Evolutionary conservation across 2,113 vertebrate species (phyloP), one percentile per base, ranked within the genome.

Genomic region (Scatophagus argus): DNA sequence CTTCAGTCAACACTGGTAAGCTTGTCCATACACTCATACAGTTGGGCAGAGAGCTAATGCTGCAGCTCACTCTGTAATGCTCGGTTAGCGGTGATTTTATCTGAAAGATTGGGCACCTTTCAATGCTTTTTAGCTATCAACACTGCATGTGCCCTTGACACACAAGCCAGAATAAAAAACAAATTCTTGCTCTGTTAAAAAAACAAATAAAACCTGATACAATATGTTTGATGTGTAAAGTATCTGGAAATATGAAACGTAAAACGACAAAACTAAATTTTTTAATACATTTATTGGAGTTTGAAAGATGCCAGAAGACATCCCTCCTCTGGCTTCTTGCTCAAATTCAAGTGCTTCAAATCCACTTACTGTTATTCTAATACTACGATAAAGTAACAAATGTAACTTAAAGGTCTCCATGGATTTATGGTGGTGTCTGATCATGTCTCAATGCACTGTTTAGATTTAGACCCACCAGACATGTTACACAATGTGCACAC

Each of bases 51-150:
- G 39, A 75, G 17, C 54, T 67, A 13, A 66, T 14, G 43, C 32
- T 11, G 29, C 44, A 29, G 17, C 21, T 56, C 67, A 6, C 34
- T 69, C 66, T 44, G 12, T n/a, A 36, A 23, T 13, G 39, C 27
- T 76, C 29, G 17, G 54, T 74, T 47, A 69, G 27, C 17, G 8
- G 19, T 83, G 74, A 74, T 23, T 73, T 61, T 76, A 75, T 73
- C 56, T 63, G 10, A 71, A 61, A 56, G 56, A 61, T 46, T 58
- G 25, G 8, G 29, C 29, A 49, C 47, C 31, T 60, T 83, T 34
- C 38, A 74, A 31, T 60, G 23, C 3, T 39, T 49, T 39, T 19
- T 13, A 66, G 60, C 27, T n/a, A 38, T 69, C 13, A 0, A 44
- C 31, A 16, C 29, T 16, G 38, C 6, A 4, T 12, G 0, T 13